phyloP scores from a whole-genome alignment of 2,113 vertebrate species.

The Poeciliopsis turrubarensis region DNA sequence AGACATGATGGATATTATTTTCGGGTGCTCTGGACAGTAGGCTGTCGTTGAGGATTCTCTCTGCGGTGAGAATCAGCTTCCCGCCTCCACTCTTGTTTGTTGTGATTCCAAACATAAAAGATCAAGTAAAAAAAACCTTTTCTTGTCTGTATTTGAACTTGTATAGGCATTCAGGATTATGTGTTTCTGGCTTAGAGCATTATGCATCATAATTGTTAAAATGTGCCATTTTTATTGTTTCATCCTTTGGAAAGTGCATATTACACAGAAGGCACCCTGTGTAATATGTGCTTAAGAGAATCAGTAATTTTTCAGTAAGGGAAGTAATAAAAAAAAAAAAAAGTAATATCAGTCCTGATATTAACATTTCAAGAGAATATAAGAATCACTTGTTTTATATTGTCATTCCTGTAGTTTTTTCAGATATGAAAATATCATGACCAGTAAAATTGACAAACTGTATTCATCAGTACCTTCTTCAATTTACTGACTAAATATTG shows the following conservation, averaged over 20 bases:
- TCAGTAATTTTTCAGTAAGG: not conserved
- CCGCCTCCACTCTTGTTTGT: conserved; percentile 40
- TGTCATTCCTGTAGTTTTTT: not conserved
- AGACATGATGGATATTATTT: conserved; percentile 56
- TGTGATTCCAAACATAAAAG: not conserved
- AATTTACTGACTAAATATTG: not conserved
- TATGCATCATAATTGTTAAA: not conserved
- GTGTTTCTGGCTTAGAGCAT: not conserved
- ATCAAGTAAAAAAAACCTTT: no score
- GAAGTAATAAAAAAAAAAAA: not conserved
- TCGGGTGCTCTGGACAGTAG: conserved; percentile 29
- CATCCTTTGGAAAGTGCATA: not conserved
- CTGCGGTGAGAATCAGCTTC: conserved; percentile 38
- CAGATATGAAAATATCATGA: not conserved
- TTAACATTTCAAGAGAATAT: not conserved
- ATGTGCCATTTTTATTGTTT: not conserved
- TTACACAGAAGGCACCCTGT: not conserved
- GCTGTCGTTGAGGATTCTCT: conserved; percentile 42
- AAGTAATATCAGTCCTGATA: not conserved
- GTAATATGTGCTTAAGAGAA: no score
- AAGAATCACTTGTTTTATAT: no score
- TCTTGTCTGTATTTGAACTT: not conserved
- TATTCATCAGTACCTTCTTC: not conserved
- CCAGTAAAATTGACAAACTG: not conserved
- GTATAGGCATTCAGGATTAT: not conserved